These are phyloP conservation scores for Sternarchorhynchus goeldii DNA, from an alignment of 2,797 vertebrate species.

Conservation along the genomic window DNA sequence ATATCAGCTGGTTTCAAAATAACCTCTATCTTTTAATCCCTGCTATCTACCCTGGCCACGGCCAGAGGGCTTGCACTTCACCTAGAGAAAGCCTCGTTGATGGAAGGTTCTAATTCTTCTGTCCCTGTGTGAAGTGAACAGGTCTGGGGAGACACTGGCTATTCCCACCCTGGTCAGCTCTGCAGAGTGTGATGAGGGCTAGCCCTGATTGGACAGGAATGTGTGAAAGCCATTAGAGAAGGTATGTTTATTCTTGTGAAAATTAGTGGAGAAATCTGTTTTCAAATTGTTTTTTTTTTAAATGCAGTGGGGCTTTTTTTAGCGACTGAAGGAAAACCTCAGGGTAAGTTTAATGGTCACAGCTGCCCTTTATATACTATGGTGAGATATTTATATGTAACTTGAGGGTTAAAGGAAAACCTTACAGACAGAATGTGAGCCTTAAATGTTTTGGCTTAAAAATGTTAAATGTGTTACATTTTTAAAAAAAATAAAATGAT, in stretches of 20 bases:
- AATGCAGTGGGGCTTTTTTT: slow-evolving; percentile 7
- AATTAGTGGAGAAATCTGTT: slow-evolving; percentile 63
- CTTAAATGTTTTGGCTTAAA: neutral
- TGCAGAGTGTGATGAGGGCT: slow-evolving; percentile 63
- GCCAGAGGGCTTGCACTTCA: slow-evolving; percentile 72
- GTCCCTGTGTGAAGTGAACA: slow-evolving; percentile 62
- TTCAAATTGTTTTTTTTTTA: slow-evolving; percentile 46
- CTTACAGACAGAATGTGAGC: neutral
- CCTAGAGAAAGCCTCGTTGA: slow-evolving; percentile 75
- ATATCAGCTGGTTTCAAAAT: slow-evolving; percentile 81
- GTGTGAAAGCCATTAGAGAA: slow-evolving; percentile 51
- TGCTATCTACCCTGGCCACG: slow-evolving; percentile 82
- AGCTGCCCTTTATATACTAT: slow-evolving; percentile 5
- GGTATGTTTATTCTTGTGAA: slow-evolving; percentile 55
- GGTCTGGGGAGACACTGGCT: slow-evolving; percentile 66
- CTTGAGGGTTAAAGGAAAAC: neutral
- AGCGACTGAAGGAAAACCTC: slow-evolving; percentile 24
- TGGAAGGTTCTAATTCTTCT: slow-evolving; percentile 67
- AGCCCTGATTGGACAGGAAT: slow-evolving; percentile 56
- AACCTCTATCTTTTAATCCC: slow-evolving; percentile 76
- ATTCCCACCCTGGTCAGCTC: slow-evolving; percentile 70
- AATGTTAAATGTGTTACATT: neutral
- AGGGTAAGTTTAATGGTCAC: slow-evolving; percentile 10
- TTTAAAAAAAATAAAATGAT: neutral
- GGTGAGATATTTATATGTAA: neutral